These are phyloP conservation scores for Frieseomelitta varia DNA, from an alignment of 1,140 invertebrate genomes.

Conservation along the genomic window DNA sequence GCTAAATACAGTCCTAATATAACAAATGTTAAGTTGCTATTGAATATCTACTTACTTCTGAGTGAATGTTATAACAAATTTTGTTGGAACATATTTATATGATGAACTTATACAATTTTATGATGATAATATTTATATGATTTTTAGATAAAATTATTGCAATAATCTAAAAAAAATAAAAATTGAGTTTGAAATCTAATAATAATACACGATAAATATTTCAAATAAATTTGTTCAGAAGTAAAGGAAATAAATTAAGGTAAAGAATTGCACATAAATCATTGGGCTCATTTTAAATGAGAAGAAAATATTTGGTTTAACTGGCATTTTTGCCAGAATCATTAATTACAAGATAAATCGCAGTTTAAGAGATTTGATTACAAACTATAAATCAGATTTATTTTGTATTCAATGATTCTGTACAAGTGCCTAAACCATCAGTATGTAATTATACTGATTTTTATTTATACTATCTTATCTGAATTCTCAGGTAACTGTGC, in stretches of 20 bases:
- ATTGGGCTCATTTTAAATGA: conserved; percentile 27
- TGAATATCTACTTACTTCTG: conserved; percentile 29
- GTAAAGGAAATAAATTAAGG: conserved; percentile 14
- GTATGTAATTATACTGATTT: conserved; percentile 15
- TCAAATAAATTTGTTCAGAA: conserved; percentile 34
- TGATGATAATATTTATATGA: no score
- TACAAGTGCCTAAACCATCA: conserved; percentile 30
- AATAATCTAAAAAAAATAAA: not conserved
- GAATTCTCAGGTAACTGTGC: conserved; percentile 29
- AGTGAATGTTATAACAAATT: conserved; percentile 32
- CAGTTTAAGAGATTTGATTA: not conserved
- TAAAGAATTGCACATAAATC: conserved; percentile 7
- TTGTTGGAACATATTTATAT: conserved; percentile 25
- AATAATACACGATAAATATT: conserved; percentile 12
- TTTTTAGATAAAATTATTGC: not conserved
- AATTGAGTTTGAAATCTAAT: conserved; percentile 2
- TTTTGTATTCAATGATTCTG: conserved; percentile 53
- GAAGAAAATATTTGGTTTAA: conserved; percentile 23
- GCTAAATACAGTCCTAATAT: conserved; percentile 18
- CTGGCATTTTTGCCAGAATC: conserved; percentile 14
- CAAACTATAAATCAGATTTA: not conserved
- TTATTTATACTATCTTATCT: conserved; percentile 37
- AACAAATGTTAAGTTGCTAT: conserved; percentile 39
- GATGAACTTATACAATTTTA: not conserved
- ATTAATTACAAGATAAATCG: conserved; percentile 36